These are phyloP conservation scores for Chamaetylas fuelleborni DNA, from an alignment of 2,113 vertebrate species.

Conservation along the genomic window DNA sequence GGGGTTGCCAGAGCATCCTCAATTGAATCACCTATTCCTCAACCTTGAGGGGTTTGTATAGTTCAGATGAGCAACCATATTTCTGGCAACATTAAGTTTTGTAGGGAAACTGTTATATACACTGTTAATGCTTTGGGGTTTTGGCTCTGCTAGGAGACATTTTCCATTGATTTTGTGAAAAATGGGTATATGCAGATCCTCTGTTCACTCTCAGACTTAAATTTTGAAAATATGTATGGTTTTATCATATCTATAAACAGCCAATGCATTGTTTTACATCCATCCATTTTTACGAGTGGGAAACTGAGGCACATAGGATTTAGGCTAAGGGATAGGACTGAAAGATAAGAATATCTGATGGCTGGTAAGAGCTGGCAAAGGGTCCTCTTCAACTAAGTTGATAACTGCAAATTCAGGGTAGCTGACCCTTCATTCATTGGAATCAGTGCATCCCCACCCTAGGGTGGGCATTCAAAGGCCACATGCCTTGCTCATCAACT, in stretches of 20 bases:
- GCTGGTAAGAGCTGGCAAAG: background rate
- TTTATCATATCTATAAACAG: background rate
- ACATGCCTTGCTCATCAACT: background rate
- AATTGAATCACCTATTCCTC: background rate
- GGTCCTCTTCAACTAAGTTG: background rate
- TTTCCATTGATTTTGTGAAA: background rate
- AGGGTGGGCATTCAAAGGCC: background rate
- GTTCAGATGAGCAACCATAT: background rate
- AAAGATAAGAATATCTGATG: background rate
- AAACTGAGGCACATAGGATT: background rate
- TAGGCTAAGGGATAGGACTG: background rate
- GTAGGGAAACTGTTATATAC: background rate
- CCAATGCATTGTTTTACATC: background rate
- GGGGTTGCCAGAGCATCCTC: background rate
- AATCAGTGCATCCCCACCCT: background rate
- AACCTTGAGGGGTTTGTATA: background rate
- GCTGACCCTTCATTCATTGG: background rate
- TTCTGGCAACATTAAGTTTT: background rate
- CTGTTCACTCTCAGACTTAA: background rate
- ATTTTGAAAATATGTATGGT: background rate
- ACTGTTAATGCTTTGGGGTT: rapidly evolving
- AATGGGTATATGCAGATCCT: background rate
- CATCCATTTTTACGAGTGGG: background rate
- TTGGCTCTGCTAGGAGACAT: background rate
- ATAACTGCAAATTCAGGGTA: background rate